These are phyloP conservation scores for Eupelmus urozonus DNA, from an alignment of 2,888 invertebrate genomes.

Conservation along the genomic window DNA sequence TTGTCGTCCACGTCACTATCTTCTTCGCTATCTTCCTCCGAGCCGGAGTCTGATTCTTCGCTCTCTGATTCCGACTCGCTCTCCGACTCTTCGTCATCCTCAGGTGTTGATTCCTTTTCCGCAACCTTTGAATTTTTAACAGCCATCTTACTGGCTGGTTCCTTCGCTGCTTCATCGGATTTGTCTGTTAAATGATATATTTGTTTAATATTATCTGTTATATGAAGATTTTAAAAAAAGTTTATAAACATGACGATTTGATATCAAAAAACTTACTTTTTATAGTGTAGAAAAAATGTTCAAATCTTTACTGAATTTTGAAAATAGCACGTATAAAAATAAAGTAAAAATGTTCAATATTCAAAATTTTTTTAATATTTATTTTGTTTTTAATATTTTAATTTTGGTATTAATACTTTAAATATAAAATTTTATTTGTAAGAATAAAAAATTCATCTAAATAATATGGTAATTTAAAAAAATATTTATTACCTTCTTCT, in stretches of 20 bases:
- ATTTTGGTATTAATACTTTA: no score
- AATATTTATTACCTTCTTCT: slow-evolving; percentile 68
- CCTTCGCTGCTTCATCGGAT: slow-evolving; percentile 69
- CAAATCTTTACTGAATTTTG: background rate
- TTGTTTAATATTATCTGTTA: background rate
- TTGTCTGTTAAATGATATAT: slow-evolving; percentile 65
- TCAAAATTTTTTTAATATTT: slow-evolving; percentile 7
- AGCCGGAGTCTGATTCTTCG: slow-evolving; percentile 78
- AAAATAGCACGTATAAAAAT: slow-evolving; percentile 2
- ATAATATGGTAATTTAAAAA: background rate
- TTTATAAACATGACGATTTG: no score
- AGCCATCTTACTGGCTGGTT: slow-evolving; percentile 54
- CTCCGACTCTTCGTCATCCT: slow-evolving; percentile 69
- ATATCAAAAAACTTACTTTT: background rate
- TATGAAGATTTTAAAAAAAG: background rate
- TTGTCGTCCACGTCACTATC: slow-evolving; percentile 79
- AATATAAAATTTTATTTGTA: slow-evolving; percentile 1
- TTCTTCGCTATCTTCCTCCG: slow-evolving; percentile 79
- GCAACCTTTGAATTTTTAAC: slow-evolving; percentile 23
- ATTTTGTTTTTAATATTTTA: background rate
- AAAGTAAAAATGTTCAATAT: background rate
- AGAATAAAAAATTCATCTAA: background rate
- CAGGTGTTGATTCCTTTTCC: slow-evolving; percentile 61
- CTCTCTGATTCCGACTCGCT: slow-evolving; percentile 73
- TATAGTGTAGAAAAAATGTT: no score